Evolutionary conservation across 2,888 invertebrate species (phyloP).

Genomic region (Meliscaeva auricollis): DNA sequence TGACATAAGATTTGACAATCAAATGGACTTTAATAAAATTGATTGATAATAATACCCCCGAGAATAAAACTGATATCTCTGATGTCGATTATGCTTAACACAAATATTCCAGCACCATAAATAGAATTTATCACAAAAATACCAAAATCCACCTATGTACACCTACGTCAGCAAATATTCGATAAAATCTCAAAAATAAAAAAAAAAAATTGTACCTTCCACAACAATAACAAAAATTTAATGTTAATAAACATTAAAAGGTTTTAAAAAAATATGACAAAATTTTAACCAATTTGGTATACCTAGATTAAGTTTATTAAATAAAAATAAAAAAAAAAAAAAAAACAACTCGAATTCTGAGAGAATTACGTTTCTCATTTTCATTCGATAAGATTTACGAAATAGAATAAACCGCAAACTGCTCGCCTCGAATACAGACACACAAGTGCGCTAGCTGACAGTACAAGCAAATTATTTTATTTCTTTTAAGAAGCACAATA

Average conservation of each 20-base stretch:
- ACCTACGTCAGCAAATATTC: background rate
- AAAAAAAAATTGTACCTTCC: too few species aligned
- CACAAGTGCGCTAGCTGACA: background rate
- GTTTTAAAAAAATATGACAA: background rate
- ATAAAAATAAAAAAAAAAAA: background rate
- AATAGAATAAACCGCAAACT: background rate
- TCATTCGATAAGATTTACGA: slow-evolving; percentile 1
- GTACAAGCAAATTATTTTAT: background rate
- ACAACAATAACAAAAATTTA: background rate
- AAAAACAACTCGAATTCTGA: background rate
- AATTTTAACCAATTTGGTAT: background rate
- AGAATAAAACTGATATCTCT: background rate
- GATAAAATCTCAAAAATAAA: background rate
- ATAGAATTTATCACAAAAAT: background rate
- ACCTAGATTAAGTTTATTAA: background rate
- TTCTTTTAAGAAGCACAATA: background rate
- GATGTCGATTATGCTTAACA: background rate
- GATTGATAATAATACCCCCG: background rate
- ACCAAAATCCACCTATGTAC: background rate
- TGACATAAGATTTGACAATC: too few species aligned
- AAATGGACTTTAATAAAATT: too few species aligned
- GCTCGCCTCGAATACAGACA: background rate
- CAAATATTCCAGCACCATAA: background rate
- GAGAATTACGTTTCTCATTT: background rate
- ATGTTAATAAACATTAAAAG: background rate